Percentiles rank a stretch among this genome's conserved stretches.
These are phyloP conservation scores for Drosophila anomalata DNA, from an alignment of 2,888 invertebrate genomes.

Conservation along the genomic window DNA sequence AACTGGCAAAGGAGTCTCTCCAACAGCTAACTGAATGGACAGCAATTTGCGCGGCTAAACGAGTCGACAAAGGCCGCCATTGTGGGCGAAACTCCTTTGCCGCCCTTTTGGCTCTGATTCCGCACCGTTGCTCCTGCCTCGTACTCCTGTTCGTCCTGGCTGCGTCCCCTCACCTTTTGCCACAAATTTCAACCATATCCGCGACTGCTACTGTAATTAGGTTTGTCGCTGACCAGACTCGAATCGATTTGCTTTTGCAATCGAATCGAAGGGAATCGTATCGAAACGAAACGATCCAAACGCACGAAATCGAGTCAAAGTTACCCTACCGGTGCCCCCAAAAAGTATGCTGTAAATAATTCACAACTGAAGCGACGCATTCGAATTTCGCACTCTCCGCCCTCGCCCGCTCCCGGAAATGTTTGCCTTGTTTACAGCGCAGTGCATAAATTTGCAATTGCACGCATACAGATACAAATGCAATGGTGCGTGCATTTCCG, in stretches of 20 bases:
- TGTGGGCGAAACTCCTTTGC: constrained; percentile 29
- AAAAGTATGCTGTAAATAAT: constrained; percentile 78
- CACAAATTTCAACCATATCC: constrained; percentile 4
- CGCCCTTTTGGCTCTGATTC: constrained; percentile 3
- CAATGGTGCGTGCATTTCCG: constrained; percentile 53
- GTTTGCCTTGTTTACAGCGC: constrained; percentile 78
- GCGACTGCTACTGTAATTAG: constrained; percentile 73
- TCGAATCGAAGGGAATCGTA: constrained; percentile 9
- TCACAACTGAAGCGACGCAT: constrained; percentile 60
- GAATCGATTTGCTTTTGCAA: constrained; percentile 26
- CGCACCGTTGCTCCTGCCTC: not conserved
- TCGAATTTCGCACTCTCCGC: constrained; percentile 36
- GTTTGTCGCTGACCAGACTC: constrained; percentile 64
- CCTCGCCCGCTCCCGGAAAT: constrained; percentile 54
- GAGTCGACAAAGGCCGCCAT: constrained; percentile 69
- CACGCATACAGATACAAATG: constrained; percentile 60
- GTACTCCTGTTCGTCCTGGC: not conserved
- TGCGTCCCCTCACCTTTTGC: not conserved
- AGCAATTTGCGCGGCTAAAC: constrained; percentile 76
- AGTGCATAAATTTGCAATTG: constrained; percentile 80
- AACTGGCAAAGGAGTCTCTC: constrained; percentile 24
- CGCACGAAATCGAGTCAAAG: constrained; percentile 43
- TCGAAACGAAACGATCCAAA: not conserved
- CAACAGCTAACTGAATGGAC: constrained; percentile 68
- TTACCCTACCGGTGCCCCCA: constrained; percentile 44